Percentiles rank a stretch among this genome's conserved stretches.
Conservation (phyloP, 2,888 invertebrate genomes). For the Latrodectus elegans region DNA sequence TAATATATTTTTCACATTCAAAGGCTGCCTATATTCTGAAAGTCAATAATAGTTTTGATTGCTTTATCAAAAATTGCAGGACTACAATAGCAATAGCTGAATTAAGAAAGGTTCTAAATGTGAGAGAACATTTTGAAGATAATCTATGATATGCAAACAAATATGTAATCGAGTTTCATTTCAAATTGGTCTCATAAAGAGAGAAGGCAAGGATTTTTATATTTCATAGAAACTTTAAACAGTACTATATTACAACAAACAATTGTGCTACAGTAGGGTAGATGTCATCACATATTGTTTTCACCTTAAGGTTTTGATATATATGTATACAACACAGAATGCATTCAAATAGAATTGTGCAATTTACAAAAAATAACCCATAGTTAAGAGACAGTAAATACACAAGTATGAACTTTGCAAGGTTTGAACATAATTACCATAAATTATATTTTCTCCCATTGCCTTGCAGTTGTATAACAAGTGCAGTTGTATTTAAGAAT, state of each 20-base stretch:
- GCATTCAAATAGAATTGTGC: conserved; percentile 41
- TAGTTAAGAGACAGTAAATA: too few relatives aligned
- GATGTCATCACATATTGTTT: conserved; percentile 56
- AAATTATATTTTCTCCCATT: background rate
- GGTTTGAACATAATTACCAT: too few relatives aligned
- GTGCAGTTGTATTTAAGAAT: conserved; percentile 28
- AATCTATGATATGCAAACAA: conserved; percentile 62
- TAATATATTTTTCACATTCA: conserved; percentile 39
- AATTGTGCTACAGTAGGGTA: conserved; percentile 64
- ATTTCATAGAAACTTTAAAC: conserved; percentile 65
- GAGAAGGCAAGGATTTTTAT: conserved; percentile 63
- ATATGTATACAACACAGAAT: conserved; percentile 33
- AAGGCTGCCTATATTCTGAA: conserved; percentile 30
- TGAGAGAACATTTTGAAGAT: conserved; percentile 42
- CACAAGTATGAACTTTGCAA: too few relatives aligned
- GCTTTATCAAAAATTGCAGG: conserved; percentile 40
- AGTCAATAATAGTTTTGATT: conserved; percentile 46
- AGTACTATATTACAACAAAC: conserved; percentile 62
- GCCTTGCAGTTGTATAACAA: conserved; percentile 62
- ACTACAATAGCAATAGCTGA: conserved; percentile 41
- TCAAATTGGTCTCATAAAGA: conserved; percentile 51
- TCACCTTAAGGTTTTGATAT: conserved; percentile 54
- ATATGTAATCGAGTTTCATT: conserved; percentile 41
- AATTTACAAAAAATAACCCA: background rate
- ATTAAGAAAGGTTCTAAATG: conserved; percentile 45